Base-by-base conservation (phyloP, 2,113 vertebrate species). In the Boleophthalmus pectinirostris region DNA sequence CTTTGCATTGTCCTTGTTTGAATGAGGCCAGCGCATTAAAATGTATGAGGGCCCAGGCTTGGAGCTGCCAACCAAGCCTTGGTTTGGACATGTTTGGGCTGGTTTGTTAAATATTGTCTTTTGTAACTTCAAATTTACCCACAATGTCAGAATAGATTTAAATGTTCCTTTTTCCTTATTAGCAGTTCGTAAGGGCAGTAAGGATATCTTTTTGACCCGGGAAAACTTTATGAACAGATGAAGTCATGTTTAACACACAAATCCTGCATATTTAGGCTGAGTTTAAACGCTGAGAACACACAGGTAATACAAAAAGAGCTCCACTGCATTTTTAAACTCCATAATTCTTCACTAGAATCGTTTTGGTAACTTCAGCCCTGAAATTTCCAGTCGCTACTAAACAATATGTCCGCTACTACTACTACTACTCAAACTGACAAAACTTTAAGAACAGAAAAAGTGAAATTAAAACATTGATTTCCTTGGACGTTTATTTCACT, bases 1-100 rank as follows among this genome's bases (percentile, higher is more conserved):
- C 25, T 61, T 33, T 61, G 15, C 58, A 61, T 61, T 33, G 58
- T 18, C 58, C 25, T 61, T 61, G 58, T 61, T 61, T 61, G 58
- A 60, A 60, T 60, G 57, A 60, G 25, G 24, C 25, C 25, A 29
- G 24, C 33, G 24, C 25, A 20, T 61, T 61, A 61, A 64, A 38
- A 64, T 64, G 10, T 38, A 64, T 64, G 20, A 11, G 9, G 18
- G 16, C 60, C 25, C 29, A 20, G 61, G 9, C 18, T 33, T 63
- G 3, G 33, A 43, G 10, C 33, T 64, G 33, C 16, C 61, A 11
- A 20, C 38, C 29, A 35, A 18, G 61, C 29, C 61, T 64, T 4
- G 57, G 11, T 2, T 33, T 29, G 16, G 20, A 64, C 61, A 64
- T 35, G 18, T 64, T 64, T 38, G 60, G 18, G 7, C 16, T n/a